phyloP scores from a whole-genome alignment of 2,888 invertebrate species.

The Ischnura elegans region DNA sequence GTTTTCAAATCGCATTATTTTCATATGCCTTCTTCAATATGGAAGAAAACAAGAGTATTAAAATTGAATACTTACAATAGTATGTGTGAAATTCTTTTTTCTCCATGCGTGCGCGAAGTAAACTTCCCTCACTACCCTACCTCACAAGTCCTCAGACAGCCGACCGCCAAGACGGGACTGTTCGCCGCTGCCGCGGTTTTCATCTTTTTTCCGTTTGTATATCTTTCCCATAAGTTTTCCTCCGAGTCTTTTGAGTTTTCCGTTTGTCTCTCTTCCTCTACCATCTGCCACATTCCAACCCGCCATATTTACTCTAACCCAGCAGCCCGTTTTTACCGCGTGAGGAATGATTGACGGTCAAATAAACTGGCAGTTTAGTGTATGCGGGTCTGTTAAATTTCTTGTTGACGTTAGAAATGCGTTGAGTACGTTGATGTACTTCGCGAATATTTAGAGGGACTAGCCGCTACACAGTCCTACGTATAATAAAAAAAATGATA shows the following conservation, averaged over 20 bases:
- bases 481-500: no score
- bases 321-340: neutral
- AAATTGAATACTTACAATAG: no score
- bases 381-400: neutral
- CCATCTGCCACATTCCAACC: neutral
- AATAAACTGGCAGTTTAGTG: neutral
- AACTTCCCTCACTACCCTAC: no score
- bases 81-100: no score
- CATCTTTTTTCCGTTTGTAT: slow-evolving; percentile 3
- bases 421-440: neutral
- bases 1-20: no score
- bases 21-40: no score
- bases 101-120: no score
- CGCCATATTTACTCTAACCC: neutral
- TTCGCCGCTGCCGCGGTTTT: neutral
- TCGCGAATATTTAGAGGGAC: no score
- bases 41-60: no score
- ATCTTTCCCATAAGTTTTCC: neutral
- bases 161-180: neutral
- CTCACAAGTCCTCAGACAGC: neutral
- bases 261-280: neutral
- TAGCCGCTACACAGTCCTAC: no score
- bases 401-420: neutral
- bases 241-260: neutral
- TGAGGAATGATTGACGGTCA: neutral